Evolutionary conservation across 1,140 invertebrate species (phyloP), one percentile per base, ranked within the genome.

Genomic region (Micrasema longulum): DNA sequence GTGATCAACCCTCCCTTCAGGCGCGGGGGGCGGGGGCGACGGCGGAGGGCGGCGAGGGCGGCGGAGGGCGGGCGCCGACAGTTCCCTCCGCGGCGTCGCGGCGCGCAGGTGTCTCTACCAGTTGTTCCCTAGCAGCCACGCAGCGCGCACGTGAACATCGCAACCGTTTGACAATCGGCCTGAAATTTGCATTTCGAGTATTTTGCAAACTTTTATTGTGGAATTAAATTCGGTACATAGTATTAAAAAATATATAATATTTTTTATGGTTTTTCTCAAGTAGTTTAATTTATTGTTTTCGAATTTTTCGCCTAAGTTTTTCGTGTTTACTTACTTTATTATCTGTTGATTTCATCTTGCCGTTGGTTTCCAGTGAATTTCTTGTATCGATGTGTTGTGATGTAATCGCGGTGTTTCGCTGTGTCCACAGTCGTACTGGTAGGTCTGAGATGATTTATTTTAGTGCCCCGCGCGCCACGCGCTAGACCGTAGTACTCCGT

Each of bases 381-480:
- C 50, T 18, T 23, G 26, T 48, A 48, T 47, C 63, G 12, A 36
- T 66, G 72, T 62, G 65, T 71, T 75, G 73, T 75, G 73, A 75
- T 71, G 73, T 75, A 75, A 75, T 66, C 41, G 72, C 53, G 66
- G 68, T 66, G 72, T 66, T 69, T 70, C 55, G 26, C 43, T 47
- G 64, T 48, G 53, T 50, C 64, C 43, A 64, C 57, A 31, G 43
- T 20, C 36, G 16, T 43, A n/a, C 65, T 35, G 38, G 45, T 47
- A 23, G 67, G 36, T 66, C 67, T 53, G 45, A 43, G 68, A 67
- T 72, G 74, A 75, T 75, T 75, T 75, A 75, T 75, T 75, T 75
- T 70, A 45, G 70, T 69, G 48, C 47, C 16, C 23, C 43, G 16
- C 47, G 26, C 36, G 26, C 5, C 47, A 22, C 26, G 26, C 26